Conservation (phyloP, 1,140 invertebrate species). For the Ruditapes philippinarum region DNA sequence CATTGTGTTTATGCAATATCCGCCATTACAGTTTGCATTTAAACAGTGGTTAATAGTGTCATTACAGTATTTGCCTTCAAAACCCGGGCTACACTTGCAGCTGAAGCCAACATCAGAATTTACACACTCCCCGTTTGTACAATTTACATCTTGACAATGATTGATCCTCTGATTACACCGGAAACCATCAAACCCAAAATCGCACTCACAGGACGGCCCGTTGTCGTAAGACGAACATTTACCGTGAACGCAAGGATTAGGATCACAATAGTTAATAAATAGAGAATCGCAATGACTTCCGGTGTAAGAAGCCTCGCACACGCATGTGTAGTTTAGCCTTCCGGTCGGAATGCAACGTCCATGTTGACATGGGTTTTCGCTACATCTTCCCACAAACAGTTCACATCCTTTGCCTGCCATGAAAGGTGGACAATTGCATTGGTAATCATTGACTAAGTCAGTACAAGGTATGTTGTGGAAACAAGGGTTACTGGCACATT, state of each 20-base stretch:
- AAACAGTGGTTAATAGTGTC: conserved; percentile 42
- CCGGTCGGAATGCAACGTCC: conserved; percentile 35
- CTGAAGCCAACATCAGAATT: neutral
- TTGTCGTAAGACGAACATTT: neutral
- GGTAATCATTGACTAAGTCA: conserved; percentile 20
- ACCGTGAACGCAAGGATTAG: conserved; percentile 46
- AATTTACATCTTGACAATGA: conserved; percentile 61
- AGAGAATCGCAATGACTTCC: conserved; percentile 23
- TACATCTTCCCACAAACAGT: conserved; percentile 1
- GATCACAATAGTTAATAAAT: conserved; percentile 32
- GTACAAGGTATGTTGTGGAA: conserved; percentile 31
- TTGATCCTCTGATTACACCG: conserved; percentile 51
- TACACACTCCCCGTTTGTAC: conserved; percentile 52
- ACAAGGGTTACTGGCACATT: conserved; percentile 38
- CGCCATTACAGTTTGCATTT: conserved; percentile 65
- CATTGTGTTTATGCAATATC: conserved; percentile 57
- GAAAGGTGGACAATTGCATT: conserved; percentile 11
- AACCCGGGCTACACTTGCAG: conserved; percentile 20
- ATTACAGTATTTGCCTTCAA: conserved; percentile 69
- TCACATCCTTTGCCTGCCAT: conserved; percentile 41
- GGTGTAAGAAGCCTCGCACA: conserved; percentile 39
- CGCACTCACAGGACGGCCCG: conserved; percentile 33
- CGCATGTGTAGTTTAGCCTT: conserved; percentile 31
- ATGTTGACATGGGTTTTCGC: conserved; percentile 24
- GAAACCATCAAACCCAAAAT: conserved; percentile 36